A percentile compares a stretch with the other conserved stretches of the same genome.
Evolutionary conservation across 2,113 vertebrate species (phyloP).

Genomic region (Zosterops lateralis): DNA sequence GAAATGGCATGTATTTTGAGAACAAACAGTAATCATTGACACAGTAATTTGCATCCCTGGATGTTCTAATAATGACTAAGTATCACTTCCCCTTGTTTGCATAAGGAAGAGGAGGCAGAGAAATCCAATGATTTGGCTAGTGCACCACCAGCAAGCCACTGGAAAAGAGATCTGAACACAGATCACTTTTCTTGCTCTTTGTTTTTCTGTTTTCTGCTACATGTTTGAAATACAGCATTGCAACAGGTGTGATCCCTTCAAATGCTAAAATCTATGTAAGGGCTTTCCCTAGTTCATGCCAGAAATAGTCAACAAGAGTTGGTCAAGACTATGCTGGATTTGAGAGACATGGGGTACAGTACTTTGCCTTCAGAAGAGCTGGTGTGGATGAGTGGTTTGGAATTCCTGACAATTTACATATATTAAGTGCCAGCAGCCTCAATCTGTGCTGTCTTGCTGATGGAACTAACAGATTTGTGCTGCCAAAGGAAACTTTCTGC

Average conservation of each 20-base stretch:
- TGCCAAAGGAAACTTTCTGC: conserved; percentile 16
- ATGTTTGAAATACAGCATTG: not conserved
- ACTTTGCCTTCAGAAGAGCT: not conserved
- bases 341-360: not conserved
- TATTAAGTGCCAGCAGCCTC: not conserved
- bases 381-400: not conserved
- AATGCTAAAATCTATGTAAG: not conserved
- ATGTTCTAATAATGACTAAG: conserved; percentile 67
- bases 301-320: not conserved
- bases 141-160: not conserved
- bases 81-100: conserved; percentile 62
- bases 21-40: conserved; percentile 69
- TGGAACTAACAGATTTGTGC: not conserved
- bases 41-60: conserved; percentile 64
- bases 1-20: conserved; percentile 60
- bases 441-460: conserved; percentile 13
- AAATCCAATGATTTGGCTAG: conserved; percentile 32
- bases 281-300: not conserved
- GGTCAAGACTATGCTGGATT: not conserved
- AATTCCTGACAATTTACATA: not conserved
- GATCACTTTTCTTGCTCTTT: not conserved
- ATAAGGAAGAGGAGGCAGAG: conserved; percentile 49
- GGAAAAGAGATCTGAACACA: not conserved
- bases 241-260: not conserved
- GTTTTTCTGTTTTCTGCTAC: not conserved